Evolutionary conservation across 2,113 vertebrate species (phyloP).

Genomic region (Saimiri boliviensis): DNA sequence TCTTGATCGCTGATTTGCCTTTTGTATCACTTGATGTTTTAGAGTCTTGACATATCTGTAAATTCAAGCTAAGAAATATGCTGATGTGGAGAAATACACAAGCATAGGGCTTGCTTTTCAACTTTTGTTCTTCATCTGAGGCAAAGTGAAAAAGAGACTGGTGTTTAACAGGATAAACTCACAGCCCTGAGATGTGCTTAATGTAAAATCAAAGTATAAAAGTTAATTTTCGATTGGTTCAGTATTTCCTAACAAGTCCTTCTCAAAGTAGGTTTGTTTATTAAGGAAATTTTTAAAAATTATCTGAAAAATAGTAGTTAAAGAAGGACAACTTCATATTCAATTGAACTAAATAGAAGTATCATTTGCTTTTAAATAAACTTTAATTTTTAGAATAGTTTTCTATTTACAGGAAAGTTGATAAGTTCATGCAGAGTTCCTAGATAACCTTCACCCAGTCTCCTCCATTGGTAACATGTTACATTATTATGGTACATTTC

Average conservation of each 20-base stretch:
- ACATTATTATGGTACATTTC: not conserved
- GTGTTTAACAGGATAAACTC: not conserved
- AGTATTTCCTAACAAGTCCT: not conserved
- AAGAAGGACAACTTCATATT: not conserved
- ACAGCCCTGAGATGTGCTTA: not conserved
- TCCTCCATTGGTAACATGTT: not conserved
- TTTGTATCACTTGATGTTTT: slow-evolving; percentile 42
- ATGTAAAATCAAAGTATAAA: not conserved
- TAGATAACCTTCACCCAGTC: rapidly evolving
- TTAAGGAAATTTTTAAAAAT: not conserved
- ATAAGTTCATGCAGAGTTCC: not conserved
- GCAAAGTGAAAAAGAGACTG: not conserved
- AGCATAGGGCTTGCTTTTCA: not conserved
- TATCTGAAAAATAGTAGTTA: not conserved
- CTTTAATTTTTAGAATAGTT: not conserved
- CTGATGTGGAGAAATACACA: not conserved
- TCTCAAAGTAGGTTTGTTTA: not conserved
- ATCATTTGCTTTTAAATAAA: not conserved
- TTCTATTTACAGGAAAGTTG: not conserved
- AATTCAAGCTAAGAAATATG: slow-evolving; percentile 37
- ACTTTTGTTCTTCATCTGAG: not conserved
- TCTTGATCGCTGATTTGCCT: slow-evolving; percentile 51
- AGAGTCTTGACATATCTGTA: slow-evolving; percentile 40
- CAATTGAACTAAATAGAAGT: not conserved
- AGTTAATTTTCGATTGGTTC: not conserved